These are phyloP conservation scores for Sinodicranocentrus sp. DNA, from an alignment of 2,888 invertebrate species.

Conservation along the genomic window DNA sequence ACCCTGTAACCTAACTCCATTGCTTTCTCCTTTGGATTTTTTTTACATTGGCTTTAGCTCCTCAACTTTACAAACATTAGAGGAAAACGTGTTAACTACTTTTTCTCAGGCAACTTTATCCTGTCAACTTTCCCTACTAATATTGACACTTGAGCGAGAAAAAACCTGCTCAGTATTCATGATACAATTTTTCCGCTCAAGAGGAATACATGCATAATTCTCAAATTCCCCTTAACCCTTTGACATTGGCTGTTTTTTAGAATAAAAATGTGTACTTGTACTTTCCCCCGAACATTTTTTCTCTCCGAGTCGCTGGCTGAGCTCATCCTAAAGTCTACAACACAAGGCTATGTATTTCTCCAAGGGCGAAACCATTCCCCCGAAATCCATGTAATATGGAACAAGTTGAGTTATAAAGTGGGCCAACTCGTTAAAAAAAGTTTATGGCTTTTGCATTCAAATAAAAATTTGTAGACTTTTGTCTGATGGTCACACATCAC, in stretches of 20 bases:
- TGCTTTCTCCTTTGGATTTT: no score
- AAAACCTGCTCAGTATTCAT: conserved; percentile 4
- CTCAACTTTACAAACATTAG: no score
- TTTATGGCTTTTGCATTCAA: conserved; percentile 25
- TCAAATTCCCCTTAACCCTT: neutral
- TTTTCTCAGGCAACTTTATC: no score
- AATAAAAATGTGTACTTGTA: neutral
- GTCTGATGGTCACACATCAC: conserved; percentile 1
- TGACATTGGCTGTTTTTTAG: no score
- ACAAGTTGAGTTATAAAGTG: conserved; percentile 7
- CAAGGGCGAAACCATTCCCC: neutral
- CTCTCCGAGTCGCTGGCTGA: no score
- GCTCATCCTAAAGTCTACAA: neutral
- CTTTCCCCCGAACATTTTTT: neutral
- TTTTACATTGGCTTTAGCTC: no score
- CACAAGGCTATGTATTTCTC: neutral
- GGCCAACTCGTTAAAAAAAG: conserved; percentile 27
- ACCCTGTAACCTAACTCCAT: no score
- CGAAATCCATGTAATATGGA: neutral
- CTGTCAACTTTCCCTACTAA: no score
- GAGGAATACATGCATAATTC: neutral
- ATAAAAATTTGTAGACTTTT: neutral
- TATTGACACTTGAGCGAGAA: no score
- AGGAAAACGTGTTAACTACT: no score
- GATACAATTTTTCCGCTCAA: neutral